Base-by-base conservation (phyloP, 1,140 invertebrate genomes). In the Drosophila pectinifera region DNA sequence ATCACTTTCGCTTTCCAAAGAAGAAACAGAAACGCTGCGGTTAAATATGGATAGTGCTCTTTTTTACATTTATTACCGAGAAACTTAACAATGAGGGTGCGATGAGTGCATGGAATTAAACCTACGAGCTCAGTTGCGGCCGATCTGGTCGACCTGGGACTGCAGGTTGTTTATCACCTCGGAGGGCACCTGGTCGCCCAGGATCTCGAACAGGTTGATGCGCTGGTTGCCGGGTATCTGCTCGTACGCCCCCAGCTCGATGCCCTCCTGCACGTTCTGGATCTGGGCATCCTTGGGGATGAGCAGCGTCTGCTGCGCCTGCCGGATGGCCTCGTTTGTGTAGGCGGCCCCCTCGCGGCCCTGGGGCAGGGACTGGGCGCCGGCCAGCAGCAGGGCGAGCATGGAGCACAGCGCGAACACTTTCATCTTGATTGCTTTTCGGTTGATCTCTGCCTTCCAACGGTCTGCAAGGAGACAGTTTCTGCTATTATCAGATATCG, bases 91-190 rank as follows among this genome's bases (percentile, higher is more conserved):
- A 86, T 78, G 57, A 38, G 57, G 58, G 53, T 62, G 42, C 64
- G 39, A 74, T 53, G 31, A 73, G 68, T 73, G 74, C 38, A 72
- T 55, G 72, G 73, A 65, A 38, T 43, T 78, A 65, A 65, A 48
- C 53, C 36, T 43, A 31, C 34, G 43, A 31, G 22, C 22, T 92
- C 92, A 95, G 79, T 95, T 94, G 62, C 93, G 94, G 57, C 96
- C 96, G 73, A 97, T 95, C 92, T 96, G 94, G 91, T 97, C 96
- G 61, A 97, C 95, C 92, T 97, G 96, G 31, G 94, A 92, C 82
- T 97, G 96, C 13, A 97, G 94, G 92, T 97, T 97, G 93, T 95
- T 96, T 82, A 97, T 96, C n/a, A 97, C 96, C 92, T 97, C 96
- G 16, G 95, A 94, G 20, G 96, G 96, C 22, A 97, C 95, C 89